A percentile compares a stretch with the other conserved stretches of the same genome.
These are phyloP conservation scores for Isurus oxyrinchus DNA, from an alignment of 2,113 vertebrate genomes.

Conservation along the genomic window DNA sequence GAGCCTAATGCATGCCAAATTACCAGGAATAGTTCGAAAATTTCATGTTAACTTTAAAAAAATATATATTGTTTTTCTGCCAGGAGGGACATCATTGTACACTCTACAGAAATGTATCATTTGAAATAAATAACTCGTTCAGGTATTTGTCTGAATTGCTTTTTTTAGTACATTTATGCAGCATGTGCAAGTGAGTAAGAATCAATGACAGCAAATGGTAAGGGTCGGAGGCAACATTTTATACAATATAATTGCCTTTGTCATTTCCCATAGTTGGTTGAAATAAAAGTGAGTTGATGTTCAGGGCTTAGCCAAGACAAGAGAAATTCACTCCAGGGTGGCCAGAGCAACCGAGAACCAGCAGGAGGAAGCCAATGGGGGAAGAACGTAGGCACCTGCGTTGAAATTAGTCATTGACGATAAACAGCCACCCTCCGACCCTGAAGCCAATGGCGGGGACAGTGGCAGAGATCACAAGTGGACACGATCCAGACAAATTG, in stretches of 20 bases:
- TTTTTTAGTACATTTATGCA: not conserved
- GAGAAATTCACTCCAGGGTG: not conserved
- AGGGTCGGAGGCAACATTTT: not conserved
- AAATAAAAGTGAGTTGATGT: not conserved
- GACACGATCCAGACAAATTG: too few relatives aligned
- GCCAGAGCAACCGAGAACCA: not conserved
- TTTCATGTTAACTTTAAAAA: not conserved
- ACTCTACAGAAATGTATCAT: not conserved
- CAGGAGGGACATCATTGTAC: not conserved
- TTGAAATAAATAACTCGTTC: conserved; percentile 31
- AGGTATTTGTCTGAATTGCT: not conserved
- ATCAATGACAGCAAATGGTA: not conserved
- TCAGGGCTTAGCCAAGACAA: not conserved
- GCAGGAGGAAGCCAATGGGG: not conserved
- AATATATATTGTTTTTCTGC: not conserved
- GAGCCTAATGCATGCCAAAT: conserved; percentile 37
- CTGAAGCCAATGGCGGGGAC: not conserved
- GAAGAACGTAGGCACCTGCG: not conserved
- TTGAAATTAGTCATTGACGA: not conserved
- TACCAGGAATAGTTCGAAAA: conserved; percentile 28
- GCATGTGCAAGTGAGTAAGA: not conserved
- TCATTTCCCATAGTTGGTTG: not conserved
- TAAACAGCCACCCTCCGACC: not conserved
- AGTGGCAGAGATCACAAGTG: not conserved
- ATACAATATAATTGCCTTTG: not conserved